These are phyloP conservation scores for Rallus crepitans DNA, from an alignment of 2,797 vertebrate genomes.

Conservation along the genomic window DNA sequence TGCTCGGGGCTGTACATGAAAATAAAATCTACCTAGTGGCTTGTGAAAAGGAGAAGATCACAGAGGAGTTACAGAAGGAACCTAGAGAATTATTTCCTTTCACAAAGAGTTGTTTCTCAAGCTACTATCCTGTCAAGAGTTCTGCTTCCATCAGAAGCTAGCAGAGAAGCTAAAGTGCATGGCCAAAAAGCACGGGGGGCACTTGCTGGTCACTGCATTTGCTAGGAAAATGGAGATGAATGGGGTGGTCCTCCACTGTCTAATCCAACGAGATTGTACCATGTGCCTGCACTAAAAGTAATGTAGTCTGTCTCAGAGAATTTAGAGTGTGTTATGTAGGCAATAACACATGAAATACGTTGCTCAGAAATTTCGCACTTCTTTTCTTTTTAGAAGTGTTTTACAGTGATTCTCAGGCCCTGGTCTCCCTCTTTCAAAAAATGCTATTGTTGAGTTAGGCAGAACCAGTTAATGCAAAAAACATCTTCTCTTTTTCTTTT, in stretches of 20 bases:
- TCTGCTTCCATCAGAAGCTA: neutral
- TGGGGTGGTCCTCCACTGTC: neutral
- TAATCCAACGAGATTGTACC: neutral
- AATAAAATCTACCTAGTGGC: neutral
- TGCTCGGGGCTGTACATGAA: neutral
- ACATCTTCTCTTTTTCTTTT: neutral
- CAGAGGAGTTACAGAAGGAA: neutral
- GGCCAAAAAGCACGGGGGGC: neutral
- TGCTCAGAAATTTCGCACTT: neutral
- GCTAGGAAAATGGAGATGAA: neutral
- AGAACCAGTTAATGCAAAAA: neutral
- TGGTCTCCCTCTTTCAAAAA: neutral
- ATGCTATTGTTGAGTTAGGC: neutral
- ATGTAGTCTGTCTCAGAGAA: neutral
- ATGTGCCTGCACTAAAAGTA: neutral
- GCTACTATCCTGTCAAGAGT: neutral
- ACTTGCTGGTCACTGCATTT: neutral
- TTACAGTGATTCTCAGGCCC: neutral
- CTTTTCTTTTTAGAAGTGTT: neutral
- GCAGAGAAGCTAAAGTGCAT: neutral
- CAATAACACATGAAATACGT: neutral
- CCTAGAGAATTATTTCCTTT: neutral
- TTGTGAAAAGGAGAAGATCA: neutral
- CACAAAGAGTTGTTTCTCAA: neutral
- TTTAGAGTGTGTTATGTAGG: too few relatives aligned